These are phyloP conservation scores for Ypsolopha sequella DNA, from an alignment of 2,888 invertebrate genomes.

Conservation along the genomic window DNA sequence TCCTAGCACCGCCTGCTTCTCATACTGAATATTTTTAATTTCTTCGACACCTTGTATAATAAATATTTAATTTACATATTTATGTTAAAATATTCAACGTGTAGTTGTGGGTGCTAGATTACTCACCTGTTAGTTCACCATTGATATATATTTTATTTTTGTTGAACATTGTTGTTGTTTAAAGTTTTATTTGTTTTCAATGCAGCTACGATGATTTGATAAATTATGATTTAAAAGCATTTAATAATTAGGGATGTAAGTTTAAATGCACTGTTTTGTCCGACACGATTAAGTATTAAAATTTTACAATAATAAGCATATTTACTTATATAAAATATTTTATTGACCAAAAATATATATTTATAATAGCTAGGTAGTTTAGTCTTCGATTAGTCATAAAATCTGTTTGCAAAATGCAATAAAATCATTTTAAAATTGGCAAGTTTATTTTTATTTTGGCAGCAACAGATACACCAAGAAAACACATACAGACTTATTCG, in stretches of 20 bases:
- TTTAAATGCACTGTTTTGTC: conserved; percentile 43
- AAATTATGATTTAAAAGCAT: conserved; percentile 22
- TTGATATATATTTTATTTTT: conserved; percentile 5
- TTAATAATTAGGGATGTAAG: conserved; percentile 24
- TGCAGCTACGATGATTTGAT: conserved; percentile 5
- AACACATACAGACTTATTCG: no score
- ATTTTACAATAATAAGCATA: conserved; percentile 1
- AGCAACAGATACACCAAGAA: no score
- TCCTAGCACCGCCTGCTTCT: no score
- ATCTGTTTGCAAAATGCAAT: conserved; percentile 20
- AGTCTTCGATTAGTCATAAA: conserved; percentile 25
- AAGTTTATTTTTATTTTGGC: no score
- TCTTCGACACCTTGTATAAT: no score
- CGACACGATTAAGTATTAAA: conserved; percentile 27
- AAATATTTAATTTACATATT: no score
- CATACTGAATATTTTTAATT: no score
- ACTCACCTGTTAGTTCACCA: neutral
- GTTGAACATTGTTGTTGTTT: conserved; percentile 10
- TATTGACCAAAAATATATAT: conserved; percentile 33
- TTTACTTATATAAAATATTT: conserved; percentile 13
- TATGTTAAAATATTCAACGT: no score
- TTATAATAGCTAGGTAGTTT: conserved; percentile 16
- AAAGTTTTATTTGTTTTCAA: conserved; percentile 7
- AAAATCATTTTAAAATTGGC: neutral
- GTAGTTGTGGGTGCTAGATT: no score